Evolutionary conservation across 2,888 invertebrate genomes (phyloP).

Genomic region (Hipparchia semele): DNA sequence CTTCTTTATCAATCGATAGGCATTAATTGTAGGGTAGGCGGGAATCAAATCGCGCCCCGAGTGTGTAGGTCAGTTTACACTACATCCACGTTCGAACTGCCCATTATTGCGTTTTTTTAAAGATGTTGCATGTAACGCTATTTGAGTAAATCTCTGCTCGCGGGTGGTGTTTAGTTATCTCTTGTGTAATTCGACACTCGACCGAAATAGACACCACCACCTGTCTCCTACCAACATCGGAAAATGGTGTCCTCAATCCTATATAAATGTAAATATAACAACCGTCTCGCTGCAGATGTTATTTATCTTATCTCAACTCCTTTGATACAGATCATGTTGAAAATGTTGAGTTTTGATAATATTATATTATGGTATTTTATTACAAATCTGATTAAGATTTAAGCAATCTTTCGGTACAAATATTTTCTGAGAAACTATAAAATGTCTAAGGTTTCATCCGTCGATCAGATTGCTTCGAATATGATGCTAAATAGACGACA

Average conservation of each 20-base stretch:
- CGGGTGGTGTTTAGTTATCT: constrained; percentile 16
- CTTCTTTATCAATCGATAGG: too few relatives aligned
- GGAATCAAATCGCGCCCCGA: too few relatives aligned
- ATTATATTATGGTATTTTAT: too few relatives aligned
- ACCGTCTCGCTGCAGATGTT: constrained; percentile 38
- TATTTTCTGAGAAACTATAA: too few relatives aligned
- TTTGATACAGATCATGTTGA: constrained; percentile 18
- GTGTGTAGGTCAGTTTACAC: too few relatives aligned
- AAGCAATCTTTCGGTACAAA: too few relatives aligned
- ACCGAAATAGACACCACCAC: constrained; percentile 59
- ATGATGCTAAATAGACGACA: too few relatives aligned
- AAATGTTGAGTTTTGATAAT: constrained; percentile 2
- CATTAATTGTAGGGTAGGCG: too few relatives aligned
- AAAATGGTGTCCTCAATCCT: constrained; percentile 51
- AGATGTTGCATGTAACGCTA: constrained; percentile 1
- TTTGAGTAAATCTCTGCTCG: not conserved
- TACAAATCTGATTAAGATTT: too few relatives aligned
- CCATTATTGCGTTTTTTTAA: not conserved
- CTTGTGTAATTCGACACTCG: constrained; percentile 40
- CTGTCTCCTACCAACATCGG: constrained; percentile 51
- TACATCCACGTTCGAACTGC: too few relatives aligned
- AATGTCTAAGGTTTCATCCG: too few relatives aligned
- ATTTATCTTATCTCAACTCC: constrained; percentile 35
- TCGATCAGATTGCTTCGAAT: too few relatives aligned
- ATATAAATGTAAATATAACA: constrained; percentile 45